Conservation (phyloP, 2,888 invertebrate species). For the Cataglyphis rosenhaueri region DNA sequence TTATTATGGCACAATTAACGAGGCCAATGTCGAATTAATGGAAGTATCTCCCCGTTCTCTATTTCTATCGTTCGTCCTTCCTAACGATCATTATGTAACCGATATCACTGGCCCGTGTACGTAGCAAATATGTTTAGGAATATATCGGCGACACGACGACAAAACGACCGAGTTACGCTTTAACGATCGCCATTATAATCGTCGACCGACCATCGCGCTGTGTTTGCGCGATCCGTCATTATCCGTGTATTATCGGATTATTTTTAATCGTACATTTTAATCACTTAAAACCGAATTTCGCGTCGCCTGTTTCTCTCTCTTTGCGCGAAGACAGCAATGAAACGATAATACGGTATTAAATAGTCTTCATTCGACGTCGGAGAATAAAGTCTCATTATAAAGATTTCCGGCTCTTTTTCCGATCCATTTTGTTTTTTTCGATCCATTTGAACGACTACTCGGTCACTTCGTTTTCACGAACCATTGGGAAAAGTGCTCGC, state of each 20-base stretch:
- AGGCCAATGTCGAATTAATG: slow-evolving; percentile 63
- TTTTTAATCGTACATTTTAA: slow-evolving; percentile 13
- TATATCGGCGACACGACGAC: slow-evolving; percentile 16
- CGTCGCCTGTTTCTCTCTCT: background rate
- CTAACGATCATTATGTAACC: slow-evolving; percentile 35
- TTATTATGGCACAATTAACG: slow-evolving; percentile 64
- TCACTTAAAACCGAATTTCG: slow-evolving; percentile 12
- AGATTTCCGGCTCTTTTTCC: background rate
- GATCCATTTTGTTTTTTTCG: background rate
- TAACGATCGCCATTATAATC: slow-evolving; percentile 41
- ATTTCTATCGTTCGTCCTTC: background rate
- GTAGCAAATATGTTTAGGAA: slow-evolving; percentile 44
- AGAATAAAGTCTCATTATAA: slow-evolving; percentile 10
- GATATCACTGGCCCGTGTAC: slow-evolving; percentile 11
- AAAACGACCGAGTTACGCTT: slow-evolving; percentile 25
- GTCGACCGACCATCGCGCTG: slow-evolving; percentile 15
- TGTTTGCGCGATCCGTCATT: slow-evolving; percentile 36
- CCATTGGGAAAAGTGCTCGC: slow-evolving; percentile 16
- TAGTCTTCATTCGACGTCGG: background rate
- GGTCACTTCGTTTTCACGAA: slow-evolving; percentile 34
- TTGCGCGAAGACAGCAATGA: background rate
- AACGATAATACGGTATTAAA: slow-evolving; percentile 27
- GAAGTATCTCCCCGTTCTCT: slow-evolving; percentile 4
- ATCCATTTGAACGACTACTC: slow-evolving; percentile 17
- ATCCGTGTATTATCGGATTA: slow-evolving; percentile 47